Percentiles rank a stretch among this genome's conserved stretches.
phyloP scores from a whole-genome alignment of 2,113 vertebrate genomes.

The Calyptomena viridis region DNA sequence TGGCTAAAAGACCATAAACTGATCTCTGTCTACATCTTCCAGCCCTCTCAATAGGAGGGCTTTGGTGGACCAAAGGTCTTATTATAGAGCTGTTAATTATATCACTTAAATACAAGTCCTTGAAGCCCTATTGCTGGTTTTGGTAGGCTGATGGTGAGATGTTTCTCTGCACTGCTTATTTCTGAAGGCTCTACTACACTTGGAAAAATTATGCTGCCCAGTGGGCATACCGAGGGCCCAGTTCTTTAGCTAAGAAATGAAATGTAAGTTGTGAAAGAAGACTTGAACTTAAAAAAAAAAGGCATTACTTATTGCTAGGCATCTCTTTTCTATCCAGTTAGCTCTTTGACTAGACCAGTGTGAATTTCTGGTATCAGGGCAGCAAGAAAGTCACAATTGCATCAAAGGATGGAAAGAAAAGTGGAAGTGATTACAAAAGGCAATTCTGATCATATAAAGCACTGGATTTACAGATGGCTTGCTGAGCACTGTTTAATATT shows the following conservation, averaged over 20 bases:
- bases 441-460: not conserved
- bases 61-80: not conserved
- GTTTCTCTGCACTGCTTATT: not conserved
- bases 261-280: not conserved
- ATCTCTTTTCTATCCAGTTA: not conserved
- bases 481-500: not conserved
- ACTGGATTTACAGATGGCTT: not conserved
- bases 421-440: not conserved
- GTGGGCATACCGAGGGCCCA: not conserved
- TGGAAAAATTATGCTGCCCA: not conserved
- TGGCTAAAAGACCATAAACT: not conserved
- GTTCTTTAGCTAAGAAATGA: not conserved
- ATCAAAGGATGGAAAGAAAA: not conserved
- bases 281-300: not conserved
- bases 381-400: not conserved
- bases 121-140: not conserved
- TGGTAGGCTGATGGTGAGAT: not conserved
- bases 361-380: not conserved
- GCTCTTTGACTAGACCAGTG: not conserved
- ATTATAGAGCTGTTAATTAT: not conserved
- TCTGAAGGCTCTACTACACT: not conserved
- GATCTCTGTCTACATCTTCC: not conserved
- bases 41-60: not conserved
- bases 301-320: not conserved
- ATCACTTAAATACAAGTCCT: not conserved